Base-by-base conservation (phyloP, 2,888 invertebrate species). In the Zhuqinia jingwanae region DNA sequence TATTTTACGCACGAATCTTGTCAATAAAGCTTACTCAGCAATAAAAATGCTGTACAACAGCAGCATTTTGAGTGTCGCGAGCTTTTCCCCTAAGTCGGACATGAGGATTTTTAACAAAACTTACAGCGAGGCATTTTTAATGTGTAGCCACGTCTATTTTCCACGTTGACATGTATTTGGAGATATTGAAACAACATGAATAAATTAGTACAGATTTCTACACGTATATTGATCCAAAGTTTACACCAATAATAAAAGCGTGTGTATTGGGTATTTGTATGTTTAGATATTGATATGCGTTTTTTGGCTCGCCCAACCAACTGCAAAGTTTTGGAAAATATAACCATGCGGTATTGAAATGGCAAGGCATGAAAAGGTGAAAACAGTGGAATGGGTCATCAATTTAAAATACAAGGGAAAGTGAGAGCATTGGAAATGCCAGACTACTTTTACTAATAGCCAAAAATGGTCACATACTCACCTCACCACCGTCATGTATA, bases 171-270 rank as follows among this genome's bases (percentile, higher is more conserved):
- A 70, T 20, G 11, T 20, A 13, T 42, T 50, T 47, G 27, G 17
- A 50, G 27, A 58, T 50, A 58, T 63, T 78, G 53, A 50, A 27
- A 47, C 47, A 47, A 36, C 65, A 79, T 79, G 79, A 79, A 79
- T 79, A 79, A 79, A 68, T 79, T 68, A 79, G 63, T 65, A 25
- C 36, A 42, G 45, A 45, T 68, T 68, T 53, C 5, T 27, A 27
- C 20, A 6, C 45, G n/a, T n/a, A 17, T 58, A 77, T 58, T 65
- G 58, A 63, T 45, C 47, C 45, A 78, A 53, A 42, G 30, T 79
- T 79, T 68, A 79, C 79, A 79, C 79, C 25, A 68, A n/a, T 2
- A 68, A n/a, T 2, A 76, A n/a, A 45, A 20, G 60, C 45, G n/a
- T 56, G 30, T 58, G 27, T 1, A 42, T 36, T 6, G 3, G 36